Base-by-base conservation (phyloP, 1,140 invertebrate genomes). In the Adoxophyes honmai region DNA sequence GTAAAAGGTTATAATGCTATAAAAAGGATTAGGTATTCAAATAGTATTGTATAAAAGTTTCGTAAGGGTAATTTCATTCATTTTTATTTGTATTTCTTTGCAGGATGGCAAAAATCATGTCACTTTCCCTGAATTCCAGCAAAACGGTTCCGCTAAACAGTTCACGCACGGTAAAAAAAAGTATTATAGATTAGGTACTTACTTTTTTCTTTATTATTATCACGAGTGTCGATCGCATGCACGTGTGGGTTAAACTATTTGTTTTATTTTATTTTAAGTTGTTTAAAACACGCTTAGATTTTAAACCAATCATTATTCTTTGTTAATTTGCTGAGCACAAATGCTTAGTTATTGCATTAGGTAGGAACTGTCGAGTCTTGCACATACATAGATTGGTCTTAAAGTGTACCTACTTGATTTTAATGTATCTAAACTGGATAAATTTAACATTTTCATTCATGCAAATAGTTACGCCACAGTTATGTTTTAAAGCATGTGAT, bases 41-140 rank as follows among this genome's bases (percentile, higher is more conserved):
- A n/a, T n/a, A n/a, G n/a, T n/a, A n/a, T n/a, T n/a, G n/a, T n/a
- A n/a, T n/a, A n/a, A n/a, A n/a, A n/a, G n/a, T n/a, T n/a, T n/a
- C n/a, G n/a, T n/a, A n/a, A n/a, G n/a, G n/a, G n/a, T n/a, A n/a
- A n/a, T n/a, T n/a, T n/a, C n/a, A n/a, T n/a, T n/a, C n/a, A n/a
- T n/a, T n/a, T n/a, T n/a, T n/a, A n/a, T 63, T 39, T 42, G 33
- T 34, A 63, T 73, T 52, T 65, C 52, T 77, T 90, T 90, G 56
- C 81, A 94, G 94, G 93, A 94, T 82, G 94, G 94, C 55, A 95
- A 95, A 89, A 95, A 95, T 84, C 95, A 96, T 87, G 95, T 96
- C 44, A 95, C 94, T 82, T 96, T 96, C 88, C 94, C 94, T 10
- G 94, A 95, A 89, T 94, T 96, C 76, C 94, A 95, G 87, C 94